A percentile compares a stretch with the other conserved stretches of the same genome.
These are phyloP conservation scores for Plagodis dolabraria DNA, from an alignment of 2,888 invertebrate species.

Conservation along the genomic window DNA sequence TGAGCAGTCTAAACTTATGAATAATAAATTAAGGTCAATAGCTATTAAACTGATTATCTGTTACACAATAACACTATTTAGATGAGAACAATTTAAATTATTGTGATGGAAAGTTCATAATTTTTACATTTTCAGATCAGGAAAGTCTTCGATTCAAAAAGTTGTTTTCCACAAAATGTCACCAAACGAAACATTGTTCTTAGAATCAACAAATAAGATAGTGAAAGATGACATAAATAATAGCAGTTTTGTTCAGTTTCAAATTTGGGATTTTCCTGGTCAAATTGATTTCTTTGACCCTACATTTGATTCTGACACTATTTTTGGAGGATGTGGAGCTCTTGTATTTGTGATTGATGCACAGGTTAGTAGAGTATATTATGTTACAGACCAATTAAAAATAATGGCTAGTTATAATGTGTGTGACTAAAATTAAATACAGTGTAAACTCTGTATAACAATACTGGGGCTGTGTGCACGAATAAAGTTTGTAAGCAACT, in stretches of 20 bases:
- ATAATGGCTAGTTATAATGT: background rate
- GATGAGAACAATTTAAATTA: background rate
- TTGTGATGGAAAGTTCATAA: background rate
- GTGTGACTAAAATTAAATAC: too few relatives aligned
- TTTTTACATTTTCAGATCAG: slow-evolving; percentile 89
- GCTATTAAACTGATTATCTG: too few relatives aligned
- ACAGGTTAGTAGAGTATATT: slow-evolving; percentile 81
- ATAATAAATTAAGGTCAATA: slow-evolving; percentile 9
- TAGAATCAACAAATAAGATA: slow-evolving; percentile 99
- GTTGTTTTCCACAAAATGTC: slow-evolving; percentile 99
- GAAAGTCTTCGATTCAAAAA: slow-evolving; percentile 99
- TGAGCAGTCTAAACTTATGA: background rate
- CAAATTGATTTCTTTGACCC: slow-evolving; percentile 99
- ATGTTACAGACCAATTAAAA: background rate
- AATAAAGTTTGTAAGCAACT: too few relatives aligned
- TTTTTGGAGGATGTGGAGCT: slow-evolving; percentile 98
- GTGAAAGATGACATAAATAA: slow-evolving; percentile 99
- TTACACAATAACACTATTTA: background rate
- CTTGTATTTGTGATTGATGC: slow-evolving; percentile 99
- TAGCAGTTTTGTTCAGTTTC: slow-evolving; percentile 98
- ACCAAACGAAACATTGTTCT: slow-evolving; percentile 98
- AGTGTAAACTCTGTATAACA: too few relatives aligned
- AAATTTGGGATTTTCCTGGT: slow-evolving; percentile 99
- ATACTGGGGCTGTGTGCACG: too few relatives aligned
- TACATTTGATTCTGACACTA: slow-evolving; percentile 97